These are phyloP conservation scores for Acanthis flammea DNA, from an alignment of 2,797 vertebrate species.

Conservation along the genomic window DNA sequence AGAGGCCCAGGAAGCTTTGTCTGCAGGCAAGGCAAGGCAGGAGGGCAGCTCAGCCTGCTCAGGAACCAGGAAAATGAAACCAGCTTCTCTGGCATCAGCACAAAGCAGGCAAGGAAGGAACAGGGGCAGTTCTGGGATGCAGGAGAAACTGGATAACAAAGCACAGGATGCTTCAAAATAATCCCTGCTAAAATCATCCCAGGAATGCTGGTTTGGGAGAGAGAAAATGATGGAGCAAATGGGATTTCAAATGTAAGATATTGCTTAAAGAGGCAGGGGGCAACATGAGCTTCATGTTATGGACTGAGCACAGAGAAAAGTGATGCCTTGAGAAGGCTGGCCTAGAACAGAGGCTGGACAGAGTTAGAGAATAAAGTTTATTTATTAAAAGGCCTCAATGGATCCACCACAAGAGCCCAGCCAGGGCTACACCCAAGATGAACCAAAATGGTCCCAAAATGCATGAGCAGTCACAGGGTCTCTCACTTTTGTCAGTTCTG, in stretches of 20 bases:
- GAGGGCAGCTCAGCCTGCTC: neutral
- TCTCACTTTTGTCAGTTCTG: neutral
- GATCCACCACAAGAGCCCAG: neutral
- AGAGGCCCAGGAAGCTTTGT: neutral
- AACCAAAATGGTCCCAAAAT: neutral
- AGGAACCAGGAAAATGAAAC: neutral
- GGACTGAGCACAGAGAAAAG: neutral
- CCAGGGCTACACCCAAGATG: neutral
- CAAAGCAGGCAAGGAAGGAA: neutral
- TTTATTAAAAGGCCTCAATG: neutral
- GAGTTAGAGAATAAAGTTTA: neutral
- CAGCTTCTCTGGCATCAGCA: neutral
- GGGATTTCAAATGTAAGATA: neutral
- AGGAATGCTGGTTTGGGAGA: neutral
- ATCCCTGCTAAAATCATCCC: neutral
- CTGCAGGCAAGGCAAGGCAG: neutral
- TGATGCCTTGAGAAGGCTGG: neutral
- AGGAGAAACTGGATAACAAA: neutral
- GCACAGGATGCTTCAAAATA: neutral
- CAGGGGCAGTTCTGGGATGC: neutral
- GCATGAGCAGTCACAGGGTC: fast-evolving
- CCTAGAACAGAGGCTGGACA: neutral
- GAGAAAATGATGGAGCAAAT: neutral
- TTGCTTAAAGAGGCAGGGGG: neutral
- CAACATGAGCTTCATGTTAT: neutral